These are phyloP conservation scores for Hydropotes inermis DNA, from an alignment of 2,113 vertebrate genomes.

Conservation along the genomic window DNA sequence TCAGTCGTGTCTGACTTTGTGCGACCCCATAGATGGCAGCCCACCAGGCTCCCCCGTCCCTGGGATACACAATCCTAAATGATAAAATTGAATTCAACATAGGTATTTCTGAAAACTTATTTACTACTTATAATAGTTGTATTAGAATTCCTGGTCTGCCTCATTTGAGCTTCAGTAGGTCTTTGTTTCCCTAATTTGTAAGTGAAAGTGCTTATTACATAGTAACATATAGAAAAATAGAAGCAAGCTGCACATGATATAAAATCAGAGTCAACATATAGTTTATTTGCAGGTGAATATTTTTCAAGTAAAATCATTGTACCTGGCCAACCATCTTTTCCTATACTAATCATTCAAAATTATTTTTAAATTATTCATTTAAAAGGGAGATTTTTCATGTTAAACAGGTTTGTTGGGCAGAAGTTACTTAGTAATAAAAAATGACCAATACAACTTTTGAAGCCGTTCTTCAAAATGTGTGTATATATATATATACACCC, in stretches of 20 bases:
- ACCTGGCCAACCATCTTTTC: not conserved
- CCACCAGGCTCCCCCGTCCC: too few relatives aligned
- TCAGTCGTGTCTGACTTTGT: too few relatives aligned
- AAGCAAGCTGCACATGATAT: not conserved
- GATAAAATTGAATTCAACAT: conserved; percentile 44
- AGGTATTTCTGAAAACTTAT: conserved; percentile 47
- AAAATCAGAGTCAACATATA: not conserved
- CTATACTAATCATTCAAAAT: not conserved
- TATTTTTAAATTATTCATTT: not conserved
- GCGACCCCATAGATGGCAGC: too few relatives aligned
- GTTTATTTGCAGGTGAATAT: not conserved
- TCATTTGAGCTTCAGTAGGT: not conserved
- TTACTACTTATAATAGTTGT: not conserved
- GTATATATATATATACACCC: not conserved
- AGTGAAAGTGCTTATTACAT: conserved; percentile 55
- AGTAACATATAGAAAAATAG: not conserved
- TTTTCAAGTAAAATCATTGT: not conserved
- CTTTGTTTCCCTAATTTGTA: not conserved
- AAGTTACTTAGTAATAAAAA: not conserved
- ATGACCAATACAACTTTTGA: conserved; percentile 7
- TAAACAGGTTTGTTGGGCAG: not conserved
- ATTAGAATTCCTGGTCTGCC: conserved; percentile 21
- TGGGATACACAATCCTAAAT: not conserved
- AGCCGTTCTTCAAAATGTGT: conserved; percentile 13
- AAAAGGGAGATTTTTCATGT: not conserved